phyloP scores from a whole-genome alignment of 2,797 vertebrate genomes.

The Sebastes taczanowskii region DNA sequence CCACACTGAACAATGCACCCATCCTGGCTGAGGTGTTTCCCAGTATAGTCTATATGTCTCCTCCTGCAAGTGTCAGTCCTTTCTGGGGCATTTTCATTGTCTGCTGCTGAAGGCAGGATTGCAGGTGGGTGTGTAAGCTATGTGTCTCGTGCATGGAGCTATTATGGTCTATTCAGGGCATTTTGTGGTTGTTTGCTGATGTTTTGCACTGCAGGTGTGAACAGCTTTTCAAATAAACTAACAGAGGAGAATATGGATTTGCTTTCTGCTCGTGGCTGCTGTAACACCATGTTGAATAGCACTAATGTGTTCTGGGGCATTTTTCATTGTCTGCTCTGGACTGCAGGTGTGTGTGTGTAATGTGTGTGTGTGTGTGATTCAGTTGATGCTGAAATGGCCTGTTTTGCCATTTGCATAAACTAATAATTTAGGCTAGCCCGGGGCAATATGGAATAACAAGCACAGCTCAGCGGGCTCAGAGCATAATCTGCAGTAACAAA shows the following conservation, averaged over 20 bases:
- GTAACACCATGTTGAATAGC: not conserved
- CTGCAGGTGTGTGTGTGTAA: constrained; percentile 40
- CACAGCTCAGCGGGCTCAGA: not conserved
- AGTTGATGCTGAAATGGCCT: constrained; percentile 30
- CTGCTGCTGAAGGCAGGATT: constrained; percentile 41
- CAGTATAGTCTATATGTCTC: not conserved
- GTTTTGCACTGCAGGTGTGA: constrained; percentile 28
- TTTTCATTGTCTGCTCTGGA: constrained; percentile 56
- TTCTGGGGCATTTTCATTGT: constrained; percentile 62
- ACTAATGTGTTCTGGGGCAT: constrained; percentile 2
- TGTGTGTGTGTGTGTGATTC: not conserved
- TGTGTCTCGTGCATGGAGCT: constrained; percentile 15
- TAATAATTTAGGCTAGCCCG: constrained; percentile 35
- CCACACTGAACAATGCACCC: not conserved
- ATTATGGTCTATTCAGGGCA: constrained; percentile 11
- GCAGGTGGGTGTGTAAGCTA: constrained; percentile 49
- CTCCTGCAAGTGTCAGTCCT: constrained; percentile 12
- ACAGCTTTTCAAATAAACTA: not conserved
- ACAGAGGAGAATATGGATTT: not conserved
- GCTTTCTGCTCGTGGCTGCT: not conserved
- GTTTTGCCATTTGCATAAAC: constrained; percentile 45
- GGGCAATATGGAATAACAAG: constrained; percentile 5
- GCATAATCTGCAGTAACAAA: constrained; percentile 3
- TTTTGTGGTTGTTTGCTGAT: constrained; percentile 25
- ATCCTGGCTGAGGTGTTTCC: constrained; percentile 14